Evolutionary conservation across 2,797 vertebrate species (phyloP).

Genomic region (Lepus townsendii): DNA sequence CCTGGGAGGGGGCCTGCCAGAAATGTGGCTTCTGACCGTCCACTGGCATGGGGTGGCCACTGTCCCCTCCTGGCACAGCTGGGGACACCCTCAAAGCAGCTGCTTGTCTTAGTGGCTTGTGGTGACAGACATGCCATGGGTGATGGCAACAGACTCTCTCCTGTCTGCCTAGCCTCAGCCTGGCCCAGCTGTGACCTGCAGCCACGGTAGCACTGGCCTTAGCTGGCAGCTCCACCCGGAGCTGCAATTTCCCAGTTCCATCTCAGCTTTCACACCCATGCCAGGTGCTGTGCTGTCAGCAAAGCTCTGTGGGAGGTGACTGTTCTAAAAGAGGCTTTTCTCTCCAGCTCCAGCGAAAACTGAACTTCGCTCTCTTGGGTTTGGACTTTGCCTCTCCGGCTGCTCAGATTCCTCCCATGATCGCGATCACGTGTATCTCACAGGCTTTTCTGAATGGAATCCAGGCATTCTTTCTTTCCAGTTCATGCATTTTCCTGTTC

Average conservation of each 20-base stretch:
- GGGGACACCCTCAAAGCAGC: neutral
- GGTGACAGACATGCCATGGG: neutral
- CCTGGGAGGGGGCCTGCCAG: neutral
- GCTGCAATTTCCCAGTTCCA: neutral
- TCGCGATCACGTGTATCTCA: neutral
- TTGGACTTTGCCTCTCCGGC: neutral
- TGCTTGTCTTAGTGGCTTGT: neutral
- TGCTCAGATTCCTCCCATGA: neutral
- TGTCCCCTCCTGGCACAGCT: neutral
- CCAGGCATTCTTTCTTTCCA: slow-evolving; percentile 48
- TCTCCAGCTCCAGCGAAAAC: neutral
- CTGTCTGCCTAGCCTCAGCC: neutral
- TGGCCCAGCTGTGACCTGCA: neutral
- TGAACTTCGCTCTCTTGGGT: neutral
- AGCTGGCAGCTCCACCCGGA: neutral
- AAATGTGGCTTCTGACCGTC: neutral
- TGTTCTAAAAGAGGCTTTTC: neutral
- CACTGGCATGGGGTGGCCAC: neutral
- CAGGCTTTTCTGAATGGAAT: slow-evolving; percentile 59
- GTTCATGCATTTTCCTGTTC: slow-evolving; percentile 35
- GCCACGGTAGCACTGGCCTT: neutral
- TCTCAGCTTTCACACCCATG: neutral
- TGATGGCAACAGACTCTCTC: neutral
- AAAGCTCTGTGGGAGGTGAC: neutral
- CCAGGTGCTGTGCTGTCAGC: neutral